Evolutionary conservation across 1,140 invertebrate genomes (phyloP), one percentile per base, ranked within the genome.

Genomic region (Andricus grossulariae): DNA sequence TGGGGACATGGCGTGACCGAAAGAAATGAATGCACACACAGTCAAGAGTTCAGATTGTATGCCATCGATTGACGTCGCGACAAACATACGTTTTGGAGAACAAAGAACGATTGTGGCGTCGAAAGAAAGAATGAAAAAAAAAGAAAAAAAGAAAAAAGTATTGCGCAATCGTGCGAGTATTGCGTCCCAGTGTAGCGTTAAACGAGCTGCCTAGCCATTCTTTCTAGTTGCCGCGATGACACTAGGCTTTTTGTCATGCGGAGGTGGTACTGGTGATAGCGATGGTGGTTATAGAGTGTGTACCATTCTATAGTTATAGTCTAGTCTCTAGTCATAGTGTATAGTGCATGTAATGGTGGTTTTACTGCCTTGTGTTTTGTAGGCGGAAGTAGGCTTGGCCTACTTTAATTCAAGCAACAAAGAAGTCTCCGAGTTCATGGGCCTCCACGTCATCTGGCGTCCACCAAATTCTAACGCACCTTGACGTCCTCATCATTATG

Each of bases 11-110:
- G 60, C 60, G 60, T 66, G 60, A 66, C 60, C 32, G 25, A 66
- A 66, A 66, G 60, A 39, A 66, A 66, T 66, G 60, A 66, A 66
- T 66, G 60, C 25, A 66, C 25, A 66, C 60, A 66, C 25, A 66
- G 57, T 57, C 55, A 57, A 57, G 25, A 57, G 55, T 57, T 57
- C 19, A 57, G 55, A 57, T 45, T 45, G 39, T 45, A 45, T n/a
- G 39, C 39, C 39, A 45, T 45, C 39, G 39, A 45, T 57, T 66
- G 57, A 66, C 57, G 57, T 66, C 57, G 57, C 57, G 57, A 66
- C 57, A 66, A 66, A 32, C 21, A 66, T 66, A 66, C 25, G 32
- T 66, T 66, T 66, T 66, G 13, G 60, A 66, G 25, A 66, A 66
- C 60, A 66, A 66, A 66, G 60, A 66, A 18, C 25, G 57, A 66